phyloP scores from a whole-genome alignment of 2,113 vertebrate species.

The Oncorhynchus gorbuscha region DNA sequence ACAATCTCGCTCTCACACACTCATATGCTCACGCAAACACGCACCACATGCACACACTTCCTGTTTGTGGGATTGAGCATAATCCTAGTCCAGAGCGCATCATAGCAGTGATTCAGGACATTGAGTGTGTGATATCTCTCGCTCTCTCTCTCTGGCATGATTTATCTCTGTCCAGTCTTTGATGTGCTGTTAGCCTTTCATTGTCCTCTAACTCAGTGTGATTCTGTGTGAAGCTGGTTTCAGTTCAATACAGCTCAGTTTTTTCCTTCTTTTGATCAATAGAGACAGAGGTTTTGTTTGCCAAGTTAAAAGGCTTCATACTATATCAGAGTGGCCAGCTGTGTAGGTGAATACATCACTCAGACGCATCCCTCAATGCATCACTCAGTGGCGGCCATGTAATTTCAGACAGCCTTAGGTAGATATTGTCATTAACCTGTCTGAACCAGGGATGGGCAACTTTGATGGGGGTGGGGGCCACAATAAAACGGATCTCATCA shows the following conservation, averaged over 20 bases:
- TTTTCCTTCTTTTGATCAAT: constrained; percentile 39
- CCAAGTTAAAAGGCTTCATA: constrained; percentile 38
- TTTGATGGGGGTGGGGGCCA: too few species aligned
- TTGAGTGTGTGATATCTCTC: constrained; percentile 38
- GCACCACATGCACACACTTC: constrained; percentile 4
- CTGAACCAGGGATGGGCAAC: too few species aligned
- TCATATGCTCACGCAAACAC: neutral
- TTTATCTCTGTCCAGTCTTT: constrained; percentile 37
- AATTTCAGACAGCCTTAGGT: neutral
- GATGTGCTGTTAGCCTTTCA: constrained; percentile 49
- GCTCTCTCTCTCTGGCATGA: constrained; percentile 2
- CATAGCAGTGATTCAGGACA: constrained; percentile 46
- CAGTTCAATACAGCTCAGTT: neutral
- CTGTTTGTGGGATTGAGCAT: constrained; percentile 48
- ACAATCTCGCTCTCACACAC: constrained; percentile 23
- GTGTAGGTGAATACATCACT: constrained; percentile 33
- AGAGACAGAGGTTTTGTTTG: constrained; percentile 29
- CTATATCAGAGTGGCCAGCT: constrained; percentile 35
- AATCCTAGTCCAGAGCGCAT: constrained; percentile 56
- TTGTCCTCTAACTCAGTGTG: neutral
- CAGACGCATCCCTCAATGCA: constrained; percentile 1
- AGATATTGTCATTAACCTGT: too few species aligned
- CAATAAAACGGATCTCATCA: too few species aligned
- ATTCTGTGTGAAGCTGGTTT: neutral
- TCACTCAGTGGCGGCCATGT: neutral